phyloP scores from a whole-genome alignment of 2,888 invertebrate genomes.

The Chydorus sphaericus region DNA sequence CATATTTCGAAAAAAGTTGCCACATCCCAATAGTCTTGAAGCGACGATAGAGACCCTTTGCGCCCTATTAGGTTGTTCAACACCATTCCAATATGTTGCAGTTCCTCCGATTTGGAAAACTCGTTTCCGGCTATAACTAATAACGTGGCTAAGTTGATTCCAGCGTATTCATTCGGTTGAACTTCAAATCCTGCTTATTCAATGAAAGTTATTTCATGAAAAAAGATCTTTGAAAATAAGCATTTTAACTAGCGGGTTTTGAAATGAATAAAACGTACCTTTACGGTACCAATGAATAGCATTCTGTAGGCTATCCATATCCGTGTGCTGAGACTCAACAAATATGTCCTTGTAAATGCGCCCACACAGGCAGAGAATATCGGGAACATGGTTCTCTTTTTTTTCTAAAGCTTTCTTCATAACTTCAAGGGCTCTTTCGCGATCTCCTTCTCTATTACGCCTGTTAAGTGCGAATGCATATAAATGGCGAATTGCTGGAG shows the following conservation, averaged over 20 bases:
- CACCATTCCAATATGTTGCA: constrained; percentile 83
- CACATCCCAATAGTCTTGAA: constrained; percentile 98
- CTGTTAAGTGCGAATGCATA: constrained; percentile 97
- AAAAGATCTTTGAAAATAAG: not conserved
- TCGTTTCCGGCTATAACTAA: constrained; percentile 92
- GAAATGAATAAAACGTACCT: constrained; percentile 28
- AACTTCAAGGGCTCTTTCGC: constrained; percentile 81
- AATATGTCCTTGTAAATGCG: constrained; percentile 95
- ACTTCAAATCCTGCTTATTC: constrained; percentile 58
- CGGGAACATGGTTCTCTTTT: constrained; percentile 89
- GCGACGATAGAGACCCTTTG: constrained; percentile 81
- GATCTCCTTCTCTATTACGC: constrained; percentile 81
- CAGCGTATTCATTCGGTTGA: constrained; percentile 97
- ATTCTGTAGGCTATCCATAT: constrained; percentile 69
- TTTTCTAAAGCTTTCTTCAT: constrained; percentile 81
- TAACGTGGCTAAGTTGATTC: constrained; percentile 93
- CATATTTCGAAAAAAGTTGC: constrained; percentile 98
- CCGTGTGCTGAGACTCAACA: constrained; percentile 81
- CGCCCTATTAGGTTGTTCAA: constrained; percentile 94
- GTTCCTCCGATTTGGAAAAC: constrained; percentile 76
- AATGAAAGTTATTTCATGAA: not conserved
- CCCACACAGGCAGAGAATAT: constrained; percentile 93
- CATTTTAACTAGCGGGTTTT: no score
- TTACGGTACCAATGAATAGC: constrained; percentile 96
- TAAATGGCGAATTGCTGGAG: constrained; percentile 76